Percentiles rank a stretch among this genome's conserved stretches.
Evolutionary conservation across 2,113 vertebrate genomes (phyloP).

Genomic region (Rhynchopsitta pachyrhyncha): DNA sequence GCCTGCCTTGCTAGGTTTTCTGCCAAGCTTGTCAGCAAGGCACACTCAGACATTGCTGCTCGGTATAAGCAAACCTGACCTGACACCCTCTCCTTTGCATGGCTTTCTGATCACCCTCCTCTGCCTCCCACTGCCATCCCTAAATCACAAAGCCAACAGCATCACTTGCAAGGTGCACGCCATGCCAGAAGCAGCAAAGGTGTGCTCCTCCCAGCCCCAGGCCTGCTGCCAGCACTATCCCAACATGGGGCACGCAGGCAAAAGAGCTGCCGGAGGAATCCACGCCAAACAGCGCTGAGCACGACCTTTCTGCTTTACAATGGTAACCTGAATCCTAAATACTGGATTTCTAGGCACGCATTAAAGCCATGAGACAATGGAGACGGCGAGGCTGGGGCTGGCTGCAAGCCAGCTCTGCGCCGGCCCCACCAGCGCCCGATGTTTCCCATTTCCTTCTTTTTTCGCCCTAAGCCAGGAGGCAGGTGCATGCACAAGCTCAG

Average conservation of each 20-base stretch:
- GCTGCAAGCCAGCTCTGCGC: slow-evolving; percentile 49
- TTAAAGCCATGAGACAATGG: slow-evolving; percentile 68
- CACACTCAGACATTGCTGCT: background rate
- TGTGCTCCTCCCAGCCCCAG: background rate
- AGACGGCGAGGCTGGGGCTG: slow-evolving; percentile 38
- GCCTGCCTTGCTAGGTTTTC: background rate
- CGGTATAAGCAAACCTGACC: background rate
- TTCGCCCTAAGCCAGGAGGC: background rate
- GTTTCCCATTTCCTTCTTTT: slow-evolving; percentile 46
- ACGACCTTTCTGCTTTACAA: slow-evolving; percentile 56
- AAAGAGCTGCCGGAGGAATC: slow-evolving; percentile 50
- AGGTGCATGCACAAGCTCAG: background rate
- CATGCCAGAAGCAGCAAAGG: background rate
- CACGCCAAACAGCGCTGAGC: slow-evolving; percentile 26
- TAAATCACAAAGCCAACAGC: background rate
- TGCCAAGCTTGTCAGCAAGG: background rate
- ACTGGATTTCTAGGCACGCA: slow-evolving; percentile 67
- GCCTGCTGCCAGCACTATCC: background rate
- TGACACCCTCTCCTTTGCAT: background rate
- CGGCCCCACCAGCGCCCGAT: background rate
- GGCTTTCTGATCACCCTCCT: background rate
- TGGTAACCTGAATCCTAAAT: slow-evolving; percentile 70
- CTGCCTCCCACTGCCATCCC: background rate
- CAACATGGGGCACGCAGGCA: slow-evolving; percentile 20
- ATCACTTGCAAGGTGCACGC: background rate